These are phyloP conservation scores for Plectrocnemia conspersa DNA, from an alignment of 1,140 invertebrate species.

Conservation along the genomic window DNA sequence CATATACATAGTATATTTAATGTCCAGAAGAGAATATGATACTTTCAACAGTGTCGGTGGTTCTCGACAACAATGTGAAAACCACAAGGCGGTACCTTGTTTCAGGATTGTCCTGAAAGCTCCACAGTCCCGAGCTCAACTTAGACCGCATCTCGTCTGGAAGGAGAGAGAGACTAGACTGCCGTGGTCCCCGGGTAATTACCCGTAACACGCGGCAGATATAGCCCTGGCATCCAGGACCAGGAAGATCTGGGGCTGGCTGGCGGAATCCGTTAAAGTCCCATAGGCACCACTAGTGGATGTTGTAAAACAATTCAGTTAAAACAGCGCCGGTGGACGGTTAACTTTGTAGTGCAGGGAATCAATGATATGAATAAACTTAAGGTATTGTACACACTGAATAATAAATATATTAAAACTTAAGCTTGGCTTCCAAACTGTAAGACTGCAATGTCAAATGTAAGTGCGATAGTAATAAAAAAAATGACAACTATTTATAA, in stretches of 20 bases:
- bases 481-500: no score
- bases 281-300: slow-evolving; percentile 4
- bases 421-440: no score
- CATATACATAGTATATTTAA: no score
- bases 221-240: no score
- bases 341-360: not conserved
- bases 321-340: not conserved
- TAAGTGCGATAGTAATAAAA: no score
- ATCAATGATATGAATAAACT: not conserved
- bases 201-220: slow-evolving; percentile 3
- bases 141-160: not conserved
- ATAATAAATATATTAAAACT: no score
- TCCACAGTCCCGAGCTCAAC: not conserved
- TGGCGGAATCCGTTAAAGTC: no score
- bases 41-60: not conserved
- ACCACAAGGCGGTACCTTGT: not conserved
- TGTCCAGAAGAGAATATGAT: no score
- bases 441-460: no score
- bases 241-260: no score
- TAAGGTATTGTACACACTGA: no score
- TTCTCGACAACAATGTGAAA: no score
- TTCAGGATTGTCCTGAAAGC: not conserved
- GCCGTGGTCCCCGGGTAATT: slow-evolving; percentile 4
- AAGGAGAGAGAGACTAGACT: not conserved
- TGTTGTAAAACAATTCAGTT: slow-evolving; percentile 12